Base-by-base conservation (phyloP, 1,140 invertebrate genomes). In the Dreissena rostriformis region DNA sequence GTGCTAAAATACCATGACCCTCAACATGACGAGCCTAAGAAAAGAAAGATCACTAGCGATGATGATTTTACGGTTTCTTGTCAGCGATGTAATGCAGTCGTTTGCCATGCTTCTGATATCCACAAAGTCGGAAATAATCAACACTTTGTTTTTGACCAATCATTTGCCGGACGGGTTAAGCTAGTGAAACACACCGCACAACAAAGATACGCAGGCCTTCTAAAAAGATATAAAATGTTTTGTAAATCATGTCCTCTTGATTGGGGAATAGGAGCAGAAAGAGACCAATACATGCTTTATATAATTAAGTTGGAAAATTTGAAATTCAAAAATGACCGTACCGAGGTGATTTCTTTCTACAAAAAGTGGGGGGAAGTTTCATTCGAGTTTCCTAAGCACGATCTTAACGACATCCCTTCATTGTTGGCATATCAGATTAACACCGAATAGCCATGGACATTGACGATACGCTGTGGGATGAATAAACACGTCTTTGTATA, bases 151-250 rank as follows among this genome's bases (percentile, higher is more conserved):
- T 24, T 71, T 14, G 70, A 73, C 22, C 28, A 63, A 26, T 17
- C 19, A 39, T 73, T 82, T 65, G 28, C 12, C 22, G 24, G 51
- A 7, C 28, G 53, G 73, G 65, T 73, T 17, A 24, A 19, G 2
- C 24, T n/a, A 57, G 52, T 61, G 39, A 15, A 17, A 49, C 79
- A 82, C 70, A 61, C 15, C 7, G 17, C 26, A 26, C 70, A 49
- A 10, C 12, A n/a, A 65, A 57, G 52, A 5, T 61, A 65, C 26
- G 61, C 26, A 17, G 79, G 68, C 22, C 39, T 82, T 22, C 0
- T 39, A 53, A 73, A 65, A 49, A 73, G 49, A 17, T 72, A 72
- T 49, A 82, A 82, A 55, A 82, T 82, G 70, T 63, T 24, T 65
- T 82, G 79, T 39, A 63, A 82, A 65, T 72, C 19, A 0, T 82